Conservation (phyloP, 2,113 vertebrate species). For the Hylia prasina region DNA sequence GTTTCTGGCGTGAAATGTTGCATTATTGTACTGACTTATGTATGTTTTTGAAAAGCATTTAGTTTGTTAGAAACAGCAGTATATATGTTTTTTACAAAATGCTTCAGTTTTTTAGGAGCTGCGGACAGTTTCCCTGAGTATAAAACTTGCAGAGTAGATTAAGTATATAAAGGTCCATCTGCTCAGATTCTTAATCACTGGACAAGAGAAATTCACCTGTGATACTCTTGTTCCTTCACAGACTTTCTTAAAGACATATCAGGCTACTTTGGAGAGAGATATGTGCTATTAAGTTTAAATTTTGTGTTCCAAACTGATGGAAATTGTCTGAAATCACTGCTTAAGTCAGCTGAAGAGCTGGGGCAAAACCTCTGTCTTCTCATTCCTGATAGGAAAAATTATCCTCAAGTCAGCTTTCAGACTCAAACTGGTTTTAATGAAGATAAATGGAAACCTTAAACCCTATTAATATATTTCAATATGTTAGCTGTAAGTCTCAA, state of each 20-base stretch:
- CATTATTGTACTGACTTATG: neutral
- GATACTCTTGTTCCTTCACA: neutral
- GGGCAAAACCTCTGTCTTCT: neutral
- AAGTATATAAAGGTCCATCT: neutral
- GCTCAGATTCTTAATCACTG: neutral
- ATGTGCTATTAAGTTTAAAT: neutral
- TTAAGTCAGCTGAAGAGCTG: neutral
- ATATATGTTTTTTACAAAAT: neutral
- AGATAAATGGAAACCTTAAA: constrained; percentile 41
- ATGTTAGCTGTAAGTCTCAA: neutral
- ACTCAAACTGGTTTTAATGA: constrained; percentile 29
- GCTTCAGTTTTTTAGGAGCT: neutral
- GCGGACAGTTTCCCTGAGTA: neutral
- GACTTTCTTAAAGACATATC: neutral
- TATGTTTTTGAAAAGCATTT: neutral
- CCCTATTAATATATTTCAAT: neutral
- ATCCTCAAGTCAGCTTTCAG: neutral
- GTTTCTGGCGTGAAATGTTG: neutral
- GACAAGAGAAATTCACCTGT: neutral
- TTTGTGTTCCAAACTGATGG: neutral
- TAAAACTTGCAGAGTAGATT: neutral
- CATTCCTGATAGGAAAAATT: neutral
- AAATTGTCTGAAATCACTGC: neutral
- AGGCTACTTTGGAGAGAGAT: neutral
- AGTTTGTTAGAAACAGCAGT: neutral